Conservation (phyloP, 1,140 invertebrate species). For the Holcopasites calliopsidis region DNA sequence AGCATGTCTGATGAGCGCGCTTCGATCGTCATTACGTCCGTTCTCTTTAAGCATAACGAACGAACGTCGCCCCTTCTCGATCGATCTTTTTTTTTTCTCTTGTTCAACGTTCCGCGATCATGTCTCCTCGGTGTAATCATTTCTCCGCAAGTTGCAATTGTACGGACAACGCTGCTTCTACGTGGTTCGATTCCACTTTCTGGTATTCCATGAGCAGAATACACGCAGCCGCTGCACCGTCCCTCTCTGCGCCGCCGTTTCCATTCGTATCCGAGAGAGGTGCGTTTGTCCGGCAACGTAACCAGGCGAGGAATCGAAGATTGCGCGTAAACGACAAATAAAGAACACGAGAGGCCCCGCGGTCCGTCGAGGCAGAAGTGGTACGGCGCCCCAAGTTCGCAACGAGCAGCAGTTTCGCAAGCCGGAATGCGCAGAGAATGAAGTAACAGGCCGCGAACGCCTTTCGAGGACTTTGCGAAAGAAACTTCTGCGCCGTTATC, state of each 20-base stretch:
- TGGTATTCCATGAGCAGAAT: no score
- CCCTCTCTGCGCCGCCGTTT: no score
- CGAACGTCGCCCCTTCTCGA: neutral
- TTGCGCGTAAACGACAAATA: neutral
- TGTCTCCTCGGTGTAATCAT: no score
- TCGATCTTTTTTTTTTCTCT: no score
- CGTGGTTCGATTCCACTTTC: no score
- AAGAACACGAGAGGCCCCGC: neutral
- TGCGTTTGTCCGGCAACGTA: neutral
- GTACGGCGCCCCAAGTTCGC: slow-evolving; percentile 53
- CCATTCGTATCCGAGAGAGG: no score
- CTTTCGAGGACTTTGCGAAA: slow-evolving; percentile 56
- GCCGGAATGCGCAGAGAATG: slow-evolving; percentile 67
- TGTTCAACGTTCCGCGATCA: no score
- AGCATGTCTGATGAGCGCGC: slow-evolving; percentile 74
- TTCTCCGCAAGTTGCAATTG: no score
- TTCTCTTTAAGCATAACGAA: slow-evolving; percentile 3
- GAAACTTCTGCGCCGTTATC: slow-evolving; percentile 59
- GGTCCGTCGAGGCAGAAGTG: neutral
- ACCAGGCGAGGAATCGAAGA: neutral
- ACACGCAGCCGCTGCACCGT: no score
- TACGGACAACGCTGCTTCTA: neutral
- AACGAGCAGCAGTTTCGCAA: slow-evolving; percentile 58
- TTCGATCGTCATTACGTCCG: slow-evolving; percentile 38
- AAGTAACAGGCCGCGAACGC: slow-evolving; percentile 59